Evolutionary conservation across 2,113 vertebrate genomes (phyloP).

Genomic region (Odontophorus gujanensis): DNA sequence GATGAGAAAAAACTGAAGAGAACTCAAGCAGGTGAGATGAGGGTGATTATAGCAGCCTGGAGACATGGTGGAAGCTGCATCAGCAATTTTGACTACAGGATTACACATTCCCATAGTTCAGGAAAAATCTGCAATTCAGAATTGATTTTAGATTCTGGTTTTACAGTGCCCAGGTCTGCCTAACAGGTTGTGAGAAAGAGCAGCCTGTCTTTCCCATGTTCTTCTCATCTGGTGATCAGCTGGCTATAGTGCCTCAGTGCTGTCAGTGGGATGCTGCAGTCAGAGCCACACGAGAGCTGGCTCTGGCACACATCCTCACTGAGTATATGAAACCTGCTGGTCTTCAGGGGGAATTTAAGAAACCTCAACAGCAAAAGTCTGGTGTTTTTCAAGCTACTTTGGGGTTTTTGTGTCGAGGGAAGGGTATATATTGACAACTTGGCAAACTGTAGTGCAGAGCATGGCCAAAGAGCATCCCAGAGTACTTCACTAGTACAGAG

Average conservation of each 20-base stretch:
- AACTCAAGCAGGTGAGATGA: neutral
- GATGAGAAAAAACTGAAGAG: neutral
- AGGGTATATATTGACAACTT: neutral
- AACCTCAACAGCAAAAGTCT: neutral
- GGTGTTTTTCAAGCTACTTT: neutral
- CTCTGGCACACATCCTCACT: neutral
- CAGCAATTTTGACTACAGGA: neutral
- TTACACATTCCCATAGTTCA: neutral
- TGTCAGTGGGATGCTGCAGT: neutral
- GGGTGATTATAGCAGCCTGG: neutral
- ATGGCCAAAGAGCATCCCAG: neutral
- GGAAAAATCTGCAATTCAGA: neutral
- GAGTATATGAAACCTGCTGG: accelerated
- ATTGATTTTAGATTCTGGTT: neutral
- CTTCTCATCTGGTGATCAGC: neutral
- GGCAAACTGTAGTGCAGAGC: neutral
- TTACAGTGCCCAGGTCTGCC: neutral
- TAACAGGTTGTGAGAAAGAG: neutral
- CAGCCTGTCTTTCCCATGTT: neutral
- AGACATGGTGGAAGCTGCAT: neutral
- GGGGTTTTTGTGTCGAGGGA: neutral
- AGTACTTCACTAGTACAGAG: neutral
- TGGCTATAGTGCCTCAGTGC: neutral
- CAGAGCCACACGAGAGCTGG: neutral
- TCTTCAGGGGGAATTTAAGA: neutral